These are phyloP conservation scores for Microctonus aethiopoides DNA, from an alignment of 2,888 invertebrate genomes.

Conservation along the genomic window DNA sequence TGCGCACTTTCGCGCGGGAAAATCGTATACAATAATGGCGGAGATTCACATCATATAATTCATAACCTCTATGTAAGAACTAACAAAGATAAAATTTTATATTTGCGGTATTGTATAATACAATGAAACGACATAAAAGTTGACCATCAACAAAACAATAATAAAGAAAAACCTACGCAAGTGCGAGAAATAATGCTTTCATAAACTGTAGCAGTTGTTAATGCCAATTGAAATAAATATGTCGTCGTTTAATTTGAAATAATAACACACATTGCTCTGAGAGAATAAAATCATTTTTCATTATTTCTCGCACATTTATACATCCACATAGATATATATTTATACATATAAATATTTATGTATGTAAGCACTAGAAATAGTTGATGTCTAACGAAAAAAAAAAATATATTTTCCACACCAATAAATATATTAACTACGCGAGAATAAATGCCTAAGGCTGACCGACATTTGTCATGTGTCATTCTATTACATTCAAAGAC, in stretches of 20 bases:
- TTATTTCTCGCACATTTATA: not conserved
- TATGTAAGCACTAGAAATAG: not conserved
- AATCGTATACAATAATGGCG: not conserved
- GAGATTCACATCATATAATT: not conserved
- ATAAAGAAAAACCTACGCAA: too few relatives aligned
- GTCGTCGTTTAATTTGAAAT: not conserved
- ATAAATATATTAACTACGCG: not conserved
- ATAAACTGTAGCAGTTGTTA: not conserved
- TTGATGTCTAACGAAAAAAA: too few relatives aligned
- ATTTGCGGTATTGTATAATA: not conserved
- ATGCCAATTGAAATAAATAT: not conserved
- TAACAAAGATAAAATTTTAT: too few relatives aligned
- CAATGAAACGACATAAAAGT: not conserved
- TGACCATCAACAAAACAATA: not conserved
- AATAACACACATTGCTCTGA: not conserved
- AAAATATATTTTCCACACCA: not conserved
- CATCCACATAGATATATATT: too few relatives aligned
- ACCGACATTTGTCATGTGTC: slow-evolving; percentile 4
- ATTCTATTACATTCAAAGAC: not conserved
- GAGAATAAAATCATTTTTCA: not conserved
- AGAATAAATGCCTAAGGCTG: slow-evolving; percentile 1
- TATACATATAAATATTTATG: not conserved
- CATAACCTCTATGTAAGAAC: not conserved
- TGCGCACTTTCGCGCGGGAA: not conserved
- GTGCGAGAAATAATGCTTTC: not conserved